These are phyloP conservation scores for Melieria omissa DNA, from an alignment of 2,888 invertebrate genomes.

Conservation along the genomic window DNA sequence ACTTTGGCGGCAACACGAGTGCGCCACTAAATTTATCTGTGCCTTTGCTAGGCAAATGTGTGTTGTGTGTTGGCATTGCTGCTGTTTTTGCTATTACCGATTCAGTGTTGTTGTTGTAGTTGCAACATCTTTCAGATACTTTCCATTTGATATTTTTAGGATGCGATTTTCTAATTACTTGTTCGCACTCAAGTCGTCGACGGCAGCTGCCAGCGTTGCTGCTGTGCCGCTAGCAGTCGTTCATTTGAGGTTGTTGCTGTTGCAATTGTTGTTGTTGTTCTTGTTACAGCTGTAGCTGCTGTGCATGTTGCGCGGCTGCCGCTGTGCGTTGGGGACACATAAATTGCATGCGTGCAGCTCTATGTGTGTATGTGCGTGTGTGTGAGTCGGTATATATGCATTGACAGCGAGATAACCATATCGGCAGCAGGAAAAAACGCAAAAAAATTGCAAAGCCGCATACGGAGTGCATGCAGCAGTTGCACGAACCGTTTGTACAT, in stretches of 20 bases:
- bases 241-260: background rate
- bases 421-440: too few relatives aligned
- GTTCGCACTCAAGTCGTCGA: conserved; percentile 51
- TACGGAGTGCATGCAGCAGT: too few relatives aligned
- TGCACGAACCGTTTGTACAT: too few relatives aligned
- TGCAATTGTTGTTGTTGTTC: too few relatives aligned
- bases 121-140: conserved; percentile 8
- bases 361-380: too few relatives aligned
- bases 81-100: background rate
- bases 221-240: background rate
- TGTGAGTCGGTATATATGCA: too few relatives aligned
- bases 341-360: too few relatives aligned
- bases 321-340: too few relatives aligned
- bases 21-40: conserved; percentile 20
- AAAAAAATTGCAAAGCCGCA: too few relatives aligned
- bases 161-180: conserved; percentile 57
- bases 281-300: too few relatives aligned
- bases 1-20: conserved; percentile 10
- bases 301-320: too few relatives aligned
- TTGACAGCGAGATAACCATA: too few relatives aligned
- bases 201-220: background rate
- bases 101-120: background rate
- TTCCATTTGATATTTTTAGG: conserved; percentile 33
- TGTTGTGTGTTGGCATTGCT: background rate
- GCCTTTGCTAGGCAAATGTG: conserved; percentile 7